Conservation (phyloP, 2,888 invertebrate genomes). For the Pollenia amentaria region DNA sequence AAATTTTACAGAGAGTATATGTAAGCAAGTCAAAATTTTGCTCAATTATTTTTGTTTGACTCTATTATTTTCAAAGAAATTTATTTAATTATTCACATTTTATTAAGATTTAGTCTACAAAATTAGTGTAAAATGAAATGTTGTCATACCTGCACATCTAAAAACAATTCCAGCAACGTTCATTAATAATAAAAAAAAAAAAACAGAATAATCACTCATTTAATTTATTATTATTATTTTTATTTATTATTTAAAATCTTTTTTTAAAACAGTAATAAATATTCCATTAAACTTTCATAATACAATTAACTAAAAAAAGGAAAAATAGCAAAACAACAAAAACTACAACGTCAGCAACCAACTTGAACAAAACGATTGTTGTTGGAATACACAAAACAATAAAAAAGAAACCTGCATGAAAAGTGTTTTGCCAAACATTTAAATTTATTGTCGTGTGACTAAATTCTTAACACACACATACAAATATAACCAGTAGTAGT, state of each 20-base stretch:
- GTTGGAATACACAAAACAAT: constrained; percentile 53
- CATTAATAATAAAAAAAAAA: not conserved
- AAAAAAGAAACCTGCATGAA: constrained; percentile 49
- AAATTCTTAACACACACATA: constrained; percentile 10
- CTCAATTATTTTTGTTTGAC: not conserved
- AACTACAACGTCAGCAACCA: constrained; percentile 35
- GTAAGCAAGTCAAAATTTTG: not conserved
- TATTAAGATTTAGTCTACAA: not conserved
- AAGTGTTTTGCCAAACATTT: constrained; percentile 66
- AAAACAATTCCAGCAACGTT: not conserved
- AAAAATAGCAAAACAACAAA: not conserved
- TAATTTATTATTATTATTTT: constrained; percentile 42
- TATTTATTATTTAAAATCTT: constrained; percentile 48
- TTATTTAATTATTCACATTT: not conserved
- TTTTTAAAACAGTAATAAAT: constrained; percentile 56
- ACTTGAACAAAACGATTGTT: constrained; percentile 46
- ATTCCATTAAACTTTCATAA: constrained; percentile 65
- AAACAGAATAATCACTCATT: constrained; percentile 13
- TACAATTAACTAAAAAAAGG: constrained; percentile 39
- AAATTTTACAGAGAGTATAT: not conserved
- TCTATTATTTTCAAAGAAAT: not conserved
- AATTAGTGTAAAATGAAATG: not conserved
- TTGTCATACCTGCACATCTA: constrained; percentile 16
- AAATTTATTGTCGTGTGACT: constrained; percentile 66
- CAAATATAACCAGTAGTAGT: constrained; percentile 5